Conservation (phyloP, 2,113 vertebrate genomes). For the Isichthys henryi region DNA sequence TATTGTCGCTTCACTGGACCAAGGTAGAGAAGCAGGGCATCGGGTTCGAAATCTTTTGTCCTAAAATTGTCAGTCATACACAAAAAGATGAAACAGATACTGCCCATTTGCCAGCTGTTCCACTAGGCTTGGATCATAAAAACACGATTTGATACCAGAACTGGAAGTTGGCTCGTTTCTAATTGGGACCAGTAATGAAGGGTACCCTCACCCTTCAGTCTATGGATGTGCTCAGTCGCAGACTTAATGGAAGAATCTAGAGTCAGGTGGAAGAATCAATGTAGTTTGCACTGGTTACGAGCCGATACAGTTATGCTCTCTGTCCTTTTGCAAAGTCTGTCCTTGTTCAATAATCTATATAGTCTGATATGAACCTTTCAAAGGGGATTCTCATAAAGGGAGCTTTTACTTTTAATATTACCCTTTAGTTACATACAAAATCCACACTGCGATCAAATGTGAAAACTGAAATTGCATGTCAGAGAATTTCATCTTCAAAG, state of each 20-base stretch:
- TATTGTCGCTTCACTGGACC: not conserved
- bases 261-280: not conserved
- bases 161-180: not conserved
- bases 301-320: not conserved
- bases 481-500: not conserved
- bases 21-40: not conserved
- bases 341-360: not conserved
- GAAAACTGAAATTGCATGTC: slow-evolving; percentile 14
- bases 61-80: not conserved
- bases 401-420: not conserved
- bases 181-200: not conserved
- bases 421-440: not conserved
- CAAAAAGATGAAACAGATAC: not conserved
- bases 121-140: not conserved
- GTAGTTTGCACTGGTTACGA: not conserved
- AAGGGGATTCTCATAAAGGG: not conserved
- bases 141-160: not conserved
- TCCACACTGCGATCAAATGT: not conserved
- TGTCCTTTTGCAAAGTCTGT: not conserved
- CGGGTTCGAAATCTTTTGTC: not conserved
- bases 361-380: not conserved
- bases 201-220: not conserved
- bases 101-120: not conserved
- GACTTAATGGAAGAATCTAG: slow-evolving; percentile 9
- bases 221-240: not conserved